A percentile compares a stretch with the other conserved stretches of the same genome.
Conservation (phyloP, 1,140 invertebrate genomes). For the Calliphora vicina region DNA sequence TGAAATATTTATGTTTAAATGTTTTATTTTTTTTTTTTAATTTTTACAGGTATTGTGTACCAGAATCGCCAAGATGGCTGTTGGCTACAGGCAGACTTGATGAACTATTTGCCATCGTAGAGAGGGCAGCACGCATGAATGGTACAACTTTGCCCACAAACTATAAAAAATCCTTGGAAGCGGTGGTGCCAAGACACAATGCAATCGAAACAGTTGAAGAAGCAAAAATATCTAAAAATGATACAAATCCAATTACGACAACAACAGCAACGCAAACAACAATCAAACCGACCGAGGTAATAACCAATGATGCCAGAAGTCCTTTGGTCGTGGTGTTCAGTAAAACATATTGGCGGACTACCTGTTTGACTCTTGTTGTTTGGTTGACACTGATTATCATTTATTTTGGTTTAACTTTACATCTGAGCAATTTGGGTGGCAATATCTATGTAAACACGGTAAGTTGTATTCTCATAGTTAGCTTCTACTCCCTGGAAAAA, state of each 20-base stretch:
- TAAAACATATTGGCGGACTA: constrained; percentile 69
- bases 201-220: background rate
- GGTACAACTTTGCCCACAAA: constrained; percentile 68
- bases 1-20: background rate
- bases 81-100: constrained; percentile 76
- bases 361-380: constrained; percentile 70
- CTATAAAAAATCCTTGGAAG: constrained; percentile 70
- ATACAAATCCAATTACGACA: background rate
- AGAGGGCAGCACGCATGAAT: constrained; percentile 73
- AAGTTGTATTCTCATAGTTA: background rate
- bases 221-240: background rate
- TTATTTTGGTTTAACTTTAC: constrained; percentile 77
- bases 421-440: constrained; percentile 72
- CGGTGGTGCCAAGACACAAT: constrained; percentile 46
- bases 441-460: constrained; percentile 72
- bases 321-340: constrained; percentile 70
- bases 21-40: background rate
- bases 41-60: constrained; percentile 72
- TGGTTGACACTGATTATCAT: constrained; percentile 78
- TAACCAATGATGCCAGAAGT: constrained; percentile 51
- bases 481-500: too few species aligned
- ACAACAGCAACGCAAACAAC: constrained; percentile 31
- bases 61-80: constrained; percentile 88
- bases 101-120: constrained; percentile 73
- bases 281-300: background rate